A percentile compares a stretch with the other conserved stretches of the same genome.
phyloP scores from a whole-genome alignment of 2,888 invertebrate species.

The Geotrupes spiniger region DNA sequence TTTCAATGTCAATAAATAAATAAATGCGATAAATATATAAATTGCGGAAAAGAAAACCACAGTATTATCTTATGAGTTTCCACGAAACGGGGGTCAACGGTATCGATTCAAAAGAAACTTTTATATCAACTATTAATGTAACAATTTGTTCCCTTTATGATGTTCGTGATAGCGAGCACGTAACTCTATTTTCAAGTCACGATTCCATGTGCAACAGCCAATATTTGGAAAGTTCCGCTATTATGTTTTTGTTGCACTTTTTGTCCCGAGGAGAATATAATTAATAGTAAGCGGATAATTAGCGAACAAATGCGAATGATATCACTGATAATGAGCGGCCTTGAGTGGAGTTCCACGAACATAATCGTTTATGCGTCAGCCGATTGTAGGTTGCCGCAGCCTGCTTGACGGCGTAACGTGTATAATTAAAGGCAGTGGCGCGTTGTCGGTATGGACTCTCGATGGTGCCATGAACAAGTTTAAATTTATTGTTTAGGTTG shows the following conservation, averaged over 20 bases:
- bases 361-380: conserved; percentile 5
- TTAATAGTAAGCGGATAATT: too few relatives aligned
- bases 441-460: too few relatives aligned
- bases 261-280: too few relatives aligned
- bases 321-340: conserved; percentile 21
- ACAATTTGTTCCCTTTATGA: too few relatives aligned
- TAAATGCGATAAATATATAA: too few relatives aligned
- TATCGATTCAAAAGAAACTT: not conserved
- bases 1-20: too few relatives aligned
- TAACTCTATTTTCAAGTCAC: not conserved
- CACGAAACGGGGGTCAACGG: not conserved
- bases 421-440: not conserved
- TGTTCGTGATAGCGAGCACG: not conserved
- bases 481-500: too few relatives aligned
- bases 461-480: too few relatives aligned
- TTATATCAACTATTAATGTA: not conserved
- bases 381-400: conserved; percentile 3
- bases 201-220: too few relatives aligned
- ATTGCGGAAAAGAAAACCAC: too few relatives aligned
- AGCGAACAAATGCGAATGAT: conserved; percentile 6
- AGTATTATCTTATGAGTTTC: not conserved
- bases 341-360: conserved; percentile 25
- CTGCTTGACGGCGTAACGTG: not conserved
- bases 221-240: too few relatives aligned
- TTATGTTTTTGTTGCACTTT: too few relatives aligned